Percentiles rank a stretch among this genome's conserved stretches.
Conservation (phyloP, 2,797 vertebrate species). For the Ceryle rudis region DNA sequence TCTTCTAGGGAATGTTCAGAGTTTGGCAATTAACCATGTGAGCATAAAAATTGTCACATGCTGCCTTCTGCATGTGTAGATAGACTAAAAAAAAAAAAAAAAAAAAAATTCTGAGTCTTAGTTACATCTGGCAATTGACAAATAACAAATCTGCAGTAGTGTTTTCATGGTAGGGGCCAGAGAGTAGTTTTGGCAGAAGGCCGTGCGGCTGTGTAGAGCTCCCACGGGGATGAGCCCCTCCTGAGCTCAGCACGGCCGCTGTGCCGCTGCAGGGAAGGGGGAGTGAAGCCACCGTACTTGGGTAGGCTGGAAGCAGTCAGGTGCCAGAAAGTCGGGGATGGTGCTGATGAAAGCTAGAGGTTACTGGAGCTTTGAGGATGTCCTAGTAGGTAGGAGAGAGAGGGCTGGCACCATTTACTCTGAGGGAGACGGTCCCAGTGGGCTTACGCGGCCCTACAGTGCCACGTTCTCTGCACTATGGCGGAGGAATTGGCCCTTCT, state of each 20-base stretch:
- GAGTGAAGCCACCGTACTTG: accelerated
- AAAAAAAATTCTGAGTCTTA: neutral
- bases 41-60: neutral
- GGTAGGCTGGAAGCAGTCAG: accelerated
- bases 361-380: neutral
- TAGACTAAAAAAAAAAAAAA: neutral
- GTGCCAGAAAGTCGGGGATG: accelerated
- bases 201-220: accelerated
- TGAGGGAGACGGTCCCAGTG: accelerated
- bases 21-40: neutral
- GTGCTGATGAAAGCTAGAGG: neutral
- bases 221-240: accelerated
- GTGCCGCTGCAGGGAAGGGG: accelerated
- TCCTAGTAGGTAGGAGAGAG: accelerated
- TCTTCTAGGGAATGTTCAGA: neutral
- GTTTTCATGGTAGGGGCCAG: neutral
- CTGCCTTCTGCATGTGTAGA: neutral
- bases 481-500: neutral
- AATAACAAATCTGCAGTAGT: neutral
- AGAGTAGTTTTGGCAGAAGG: neutral
- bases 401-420: neutral
- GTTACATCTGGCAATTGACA: neutral
- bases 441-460: neutral
- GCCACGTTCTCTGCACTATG: accelerated
- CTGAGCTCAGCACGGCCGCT: accelerated